Percentiles rank a stretch among this genome's conserved stretches.
phyloP scores from a whole-genome alignment of 2,113 vertebrate genomes.

The Chiloscyllium plagiosum region DNA sequence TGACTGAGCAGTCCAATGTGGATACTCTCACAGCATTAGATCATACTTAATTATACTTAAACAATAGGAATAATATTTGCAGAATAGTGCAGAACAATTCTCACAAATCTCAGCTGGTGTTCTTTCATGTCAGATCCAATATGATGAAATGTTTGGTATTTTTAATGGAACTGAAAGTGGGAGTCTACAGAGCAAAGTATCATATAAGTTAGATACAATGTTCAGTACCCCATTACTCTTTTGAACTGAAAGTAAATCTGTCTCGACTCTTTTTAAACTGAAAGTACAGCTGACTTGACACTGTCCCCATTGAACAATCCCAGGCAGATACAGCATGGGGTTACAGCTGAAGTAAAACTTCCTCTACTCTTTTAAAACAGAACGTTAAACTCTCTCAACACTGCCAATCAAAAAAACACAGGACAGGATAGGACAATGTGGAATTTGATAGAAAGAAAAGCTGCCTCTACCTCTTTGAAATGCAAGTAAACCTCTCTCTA shows the following conservation, averaged over 20 bases:
- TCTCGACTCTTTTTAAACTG: neutral
- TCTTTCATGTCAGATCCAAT: neutral
- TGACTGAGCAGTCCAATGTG: neutral
- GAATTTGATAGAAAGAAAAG: no score
- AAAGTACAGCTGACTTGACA: no score
- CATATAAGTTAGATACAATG: neutral
- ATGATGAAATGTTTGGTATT: conserved; percentile 25
- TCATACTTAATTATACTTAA: neutral
- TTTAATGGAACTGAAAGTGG: conserved; percentile 41
- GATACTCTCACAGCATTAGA: neutral
- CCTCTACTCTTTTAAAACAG: no score
- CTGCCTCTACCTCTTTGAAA: no score
- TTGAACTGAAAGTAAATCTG: neutral
- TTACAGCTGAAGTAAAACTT: no score
- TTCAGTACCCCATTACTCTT: neutral
- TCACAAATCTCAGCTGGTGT: neutral
- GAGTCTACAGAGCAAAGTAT: conserved; percentile 37
- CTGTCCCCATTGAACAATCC: no score
- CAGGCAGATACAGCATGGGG: no score
- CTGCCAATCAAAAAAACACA: no score
- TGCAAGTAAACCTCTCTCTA: no score
- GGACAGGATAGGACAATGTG: no score
- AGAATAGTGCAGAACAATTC: neutral
- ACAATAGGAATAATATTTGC: neutral
- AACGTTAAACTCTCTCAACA: no score